These are phyloP conservation scores for Mesorhabditis sp. DNA, from an alignment of 2,888 invertebrate species.

Conservation along the genomic window DNA sequence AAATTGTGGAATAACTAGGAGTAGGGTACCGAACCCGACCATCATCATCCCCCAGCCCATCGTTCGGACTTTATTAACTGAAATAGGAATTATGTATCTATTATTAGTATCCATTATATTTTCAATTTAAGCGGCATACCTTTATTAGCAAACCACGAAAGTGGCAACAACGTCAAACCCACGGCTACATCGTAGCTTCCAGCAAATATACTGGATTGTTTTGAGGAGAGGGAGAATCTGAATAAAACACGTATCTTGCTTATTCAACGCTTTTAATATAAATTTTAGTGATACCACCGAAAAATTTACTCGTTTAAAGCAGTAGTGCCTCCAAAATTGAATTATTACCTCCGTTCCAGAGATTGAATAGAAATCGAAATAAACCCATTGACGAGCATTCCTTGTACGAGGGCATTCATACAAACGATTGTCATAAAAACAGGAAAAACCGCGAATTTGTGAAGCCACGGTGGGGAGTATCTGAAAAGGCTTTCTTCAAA, in stretches of 20 bases:
- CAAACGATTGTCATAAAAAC: slow-evolving; percentile 31
- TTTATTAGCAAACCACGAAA: slow-evolving; percentile 28
- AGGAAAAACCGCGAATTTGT: slow-evolving; percentile 26
- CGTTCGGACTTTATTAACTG: slow-evolving; percentile 35
- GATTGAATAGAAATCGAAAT: slow-evolving; percentile 38
- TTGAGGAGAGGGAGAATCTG: slow-evolving; percentile 35
- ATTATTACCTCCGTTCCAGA: slow-evolving; percentile 40
- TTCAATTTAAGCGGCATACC: slow-evolving; percentile 17
- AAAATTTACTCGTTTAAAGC: too few relatives aligned
- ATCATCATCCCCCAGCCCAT: slow-evolving; percentile 39
- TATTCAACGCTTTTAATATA: too few relatives aligned
- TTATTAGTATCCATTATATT: background rate
- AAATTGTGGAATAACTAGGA: slow-evolving; percentile 34
- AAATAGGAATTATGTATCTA: slow-evolving; percentile 11
- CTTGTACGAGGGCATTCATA: slow-evolving; percentile 34
- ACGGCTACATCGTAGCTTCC: slow-evolving; percentile 40
- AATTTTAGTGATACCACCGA: too few relatives aligned
- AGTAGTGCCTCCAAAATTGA: too few relatives aligned
- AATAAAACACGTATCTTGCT: slow-evolving; percentile 1
- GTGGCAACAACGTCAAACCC: slow-evolving; percentile 33
- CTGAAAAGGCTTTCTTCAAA: background rate
- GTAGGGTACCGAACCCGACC: slow-evolving; percentile 30
- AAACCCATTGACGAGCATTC: slow-evolving; percentile 40
- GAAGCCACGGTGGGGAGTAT: slow-evolving; percentile 16
- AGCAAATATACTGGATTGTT: slow-evolving; percentile 35